A percentile compares a stretch with the other conserved stretches of the same genome.
These are phyloP conservation scores for Acanthornis magna DNA, from an alignment of 2,797 vertebrate genomes.

Conservation along the genomic window DNA sequence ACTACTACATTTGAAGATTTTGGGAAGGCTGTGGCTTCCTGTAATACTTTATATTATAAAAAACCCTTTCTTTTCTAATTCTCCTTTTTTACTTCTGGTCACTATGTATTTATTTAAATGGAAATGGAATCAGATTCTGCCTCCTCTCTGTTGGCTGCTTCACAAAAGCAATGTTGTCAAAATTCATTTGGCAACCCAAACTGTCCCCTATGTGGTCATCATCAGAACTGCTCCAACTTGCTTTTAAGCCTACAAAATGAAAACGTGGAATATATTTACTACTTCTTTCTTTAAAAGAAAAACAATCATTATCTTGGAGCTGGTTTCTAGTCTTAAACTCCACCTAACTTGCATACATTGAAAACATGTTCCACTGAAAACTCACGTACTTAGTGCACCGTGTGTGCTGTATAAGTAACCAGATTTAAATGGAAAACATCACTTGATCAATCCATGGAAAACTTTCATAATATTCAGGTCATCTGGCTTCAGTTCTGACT, in stretches of 20 bases:
- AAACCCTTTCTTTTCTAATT: neutral
- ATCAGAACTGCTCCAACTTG: neutral
- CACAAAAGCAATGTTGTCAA: neutral
- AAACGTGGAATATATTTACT: neutral
- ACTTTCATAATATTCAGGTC: neutral
- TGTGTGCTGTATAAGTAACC: neutral
- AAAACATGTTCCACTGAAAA: neutral
- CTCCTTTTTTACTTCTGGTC: neutral
- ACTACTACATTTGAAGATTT: neutral
- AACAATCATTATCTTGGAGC: neutral
- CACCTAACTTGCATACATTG: neutral
- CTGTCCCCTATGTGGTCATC: neutral
- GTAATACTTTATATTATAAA: neutral
- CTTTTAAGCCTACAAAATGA: neutral
- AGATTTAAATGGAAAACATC: neutral
- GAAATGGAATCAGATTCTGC: neutral
- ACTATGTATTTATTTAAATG: neutral
- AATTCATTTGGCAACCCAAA: neutral
- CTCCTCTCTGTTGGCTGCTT: neutral
- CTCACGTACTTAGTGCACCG: rapidly evolving
- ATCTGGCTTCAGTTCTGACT: neutral
- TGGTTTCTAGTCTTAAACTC: neutral
- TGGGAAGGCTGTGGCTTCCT: neutral
- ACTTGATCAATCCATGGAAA: neutral
- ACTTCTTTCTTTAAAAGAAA: neutral